Conservation (phyloP, 2,797 vertebrate species). For the Monodelphis domestica region DNA sequence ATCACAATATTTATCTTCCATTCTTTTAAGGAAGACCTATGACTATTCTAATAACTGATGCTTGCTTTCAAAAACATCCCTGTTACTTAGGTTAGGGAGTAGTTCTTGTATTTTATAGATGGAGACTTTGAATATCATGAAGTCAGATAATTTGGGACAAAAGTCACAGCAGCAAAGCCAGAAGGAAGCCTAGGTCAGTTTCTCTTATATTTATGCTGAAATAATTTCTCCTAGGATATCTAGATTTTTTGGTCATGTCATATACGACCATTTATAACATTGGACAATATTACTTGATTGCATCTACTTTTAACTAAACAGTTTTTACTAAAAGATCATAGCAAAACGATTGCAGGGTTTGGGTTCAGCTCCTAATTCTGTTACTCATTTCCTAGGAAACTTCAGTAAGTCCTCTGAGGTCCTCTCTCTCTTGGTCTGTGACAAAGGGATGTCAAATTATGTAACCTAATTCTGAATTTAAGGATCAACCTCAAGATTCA, state of each 20-base stretch:
- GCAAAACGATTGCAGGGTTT: not conserved
- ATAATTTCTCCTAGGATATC: not conserved
- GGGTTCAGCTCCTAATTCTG: not conserved
- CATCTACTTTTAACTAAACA: not conserved
- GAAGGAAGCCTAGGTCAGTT: not conserved
- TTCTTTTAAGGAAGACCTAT: not conserved
- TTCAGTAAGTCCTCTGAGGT: not conserved
- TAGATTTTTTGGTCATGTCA: not conserved
- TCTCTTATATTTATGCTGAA: not conserved
- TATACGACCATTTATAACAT: not conserved
- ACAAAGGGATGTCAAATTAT: not conserved
- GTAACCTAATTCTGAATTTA: not conserved
- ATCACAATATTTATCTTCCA: not conserved
- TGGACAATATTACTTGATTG: not conserved
- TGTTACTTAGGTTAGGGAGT: not conserved
- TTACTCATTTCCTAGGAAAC: not conserved
- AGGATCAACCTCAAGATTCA: not conserved
- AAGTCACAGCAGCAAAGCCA: not conserved
- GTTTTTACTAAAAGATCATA: not conserved
- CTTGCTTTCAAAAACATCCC: not conserved
- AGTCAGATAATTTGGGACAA: not conserved
- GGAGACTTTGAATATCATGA: not conserved
- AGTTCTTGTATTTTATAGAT: not conserved
- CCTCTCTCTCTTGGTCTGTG: not conserved
- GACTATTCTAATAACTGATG: not conserved